Conservation (phyloP, 2,797 vertebrate genomes). For the Cyclura pinguis region DNA sequence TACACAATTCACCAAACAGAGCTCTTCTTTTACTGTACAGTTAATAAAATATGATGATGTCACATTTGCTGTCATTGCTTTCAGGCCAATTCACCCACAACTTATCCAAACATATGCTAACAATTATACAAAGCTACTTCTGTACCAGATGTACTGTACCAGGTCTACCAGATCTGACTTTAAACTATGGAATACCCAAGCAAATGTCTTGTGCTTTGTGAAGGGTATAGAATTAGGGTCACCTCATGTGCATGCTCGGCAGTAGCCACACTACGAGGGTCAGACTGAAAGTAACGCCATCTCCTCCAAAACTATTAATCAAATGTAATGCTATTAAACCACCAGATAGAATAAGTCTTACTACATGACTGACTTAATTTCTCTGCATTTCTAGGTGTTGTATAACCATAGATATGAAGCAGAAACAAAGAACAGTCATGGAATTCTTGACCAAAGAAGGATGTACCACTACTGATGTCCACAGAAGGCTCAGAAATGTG, state of each 20-base stretch:
- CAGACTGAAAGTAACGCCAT: too few species aligned
- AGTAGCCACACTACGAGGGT: not conserved
- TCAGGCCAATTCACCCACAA: slow-evolving; percentile 62
- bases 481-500: too few species aligned
- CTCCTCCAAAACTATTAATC: too few species aligned
- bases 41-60: slow-evolving; percentile 64
- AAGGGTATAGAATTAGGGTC: not conserved
- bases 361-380: too few species aligned
- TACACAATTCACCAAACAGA: slow-evolving; percentile 66
- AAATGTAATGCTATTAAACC: too few species aligned
- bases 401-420: too few species aligned
- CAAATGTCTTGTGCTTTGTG: not conserved
- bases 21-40: slow-evolving; percentile 55
- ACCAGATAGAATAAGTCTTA: too few species aligned
- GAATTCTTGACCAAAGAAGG: too few species aligned
- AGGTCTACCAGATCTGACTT: not conserved
- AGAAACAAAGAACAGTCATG: too few species aligned
- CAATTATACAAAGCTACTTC: not conserved
- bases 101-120: slow-evolving; percentile 26
- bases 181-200: not conserved
- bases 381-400: too few species aligned
- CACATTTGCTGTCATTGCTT: slow-evolving; percentile 52
- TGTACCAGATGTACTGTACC: not conserved
- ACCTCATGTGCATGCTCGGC: not conserved
- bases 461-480: too few species aligned